Evolutionary conservation across 2,797 vertebrate species (phyloP).

Genomic region (Peromyscus eremicus): DNA sequence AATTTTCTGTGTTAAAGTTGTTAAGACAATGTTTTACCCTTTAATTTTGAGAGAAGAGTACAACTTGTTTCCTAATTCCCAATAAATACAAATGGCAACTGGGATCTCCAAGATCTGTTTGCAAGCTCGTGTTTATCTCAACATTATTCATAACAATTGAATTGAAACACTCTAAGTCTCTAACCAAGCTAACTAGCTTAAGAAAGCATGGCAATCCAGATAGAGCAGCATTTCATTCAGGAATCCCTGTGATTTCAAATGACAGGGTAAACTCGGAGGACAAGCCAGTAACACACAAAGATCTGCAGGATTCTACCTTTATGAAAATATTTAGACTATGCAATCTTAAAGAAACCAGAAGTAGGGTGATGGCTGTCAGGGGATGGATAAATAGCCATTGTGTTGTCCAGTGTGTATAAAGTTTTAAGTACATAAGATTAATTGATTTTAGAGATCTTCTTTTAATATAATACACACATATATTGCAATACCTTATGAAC

Average conservation of each 20-base stretch:
- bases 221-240: neutral
- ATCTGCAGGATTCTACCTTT: neutral
- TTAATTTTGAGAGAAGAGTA: slow-evolving; percentile 29
- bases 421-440: neutral
- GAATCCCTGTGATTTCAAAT: neutral
- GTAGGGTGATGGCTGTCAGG: neutral
- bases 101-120: neutral
- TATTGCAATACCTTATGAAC: neutral
- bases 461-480: neutral
- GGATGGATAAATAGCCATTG: no score
- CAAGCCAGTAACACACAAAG: neutral
- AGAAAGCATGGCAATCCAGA: neutral
- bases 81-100: neutral
- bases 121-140: neutral
- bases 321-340: neutral
- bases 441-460: neutral
- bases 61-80: neutral
- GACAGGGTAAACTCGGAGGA: neutral
- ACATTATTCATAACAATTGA: no score
- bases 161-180: neutral
- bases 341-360: neutral
- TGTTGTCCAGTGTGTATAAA: neutral
- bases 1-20: neutral
- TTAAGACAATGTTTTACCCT: neutral
- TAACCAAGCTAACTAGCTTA: neutral